Evolutionary conservation across 2,888 invertebrate genomes (phyloP), one percentile per base, ranked within the genome.

Genomic region (Lycia hirtaria): DNA sequence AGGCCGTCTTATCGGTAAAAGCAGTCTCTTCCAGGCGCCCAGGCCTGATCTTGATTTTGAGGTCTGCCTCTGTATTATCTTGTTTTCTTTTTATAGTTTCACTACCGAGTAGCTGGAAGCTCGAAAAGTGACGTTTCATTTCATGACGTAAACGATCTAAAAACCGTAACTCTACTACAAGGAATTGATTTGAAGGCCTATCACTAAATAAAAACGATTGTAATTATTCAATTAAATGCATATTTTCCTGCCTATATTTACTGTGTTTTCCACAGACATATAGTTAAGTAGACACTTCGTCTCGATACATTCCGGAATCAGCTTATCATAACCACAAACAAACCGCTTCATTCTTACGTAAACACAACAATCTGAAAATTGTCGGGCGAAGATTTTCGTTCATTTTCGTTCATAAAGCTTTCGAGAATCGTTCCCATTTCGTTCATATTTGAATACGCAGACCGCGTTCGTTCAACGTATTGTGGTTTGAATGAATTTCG

Each of bases 401-500:
- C 56, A 62, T 62, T 62, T 60, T 55, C 62, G 44, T 53, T 59
- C 56, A 59, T 59, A 57, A 62, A 64, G 56, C 58, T 45, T 54
- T 56, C 43, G 48, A 44, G 56, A 64, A 63, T 56, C 54, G 48
- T 60, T 64, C 54, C 32, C 49, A 54, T 62, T 64, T 56, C 47
- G 56, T 51, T 54, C 48, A 57, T 67, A 62, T 64, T 61, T 64
- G 57, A 61, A 62, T 60, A 56, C 49, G 56, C 53, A 57, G 47
- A 41, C 47, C 52, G 57, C 57, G 35, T 48, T 48, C 48, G 52
- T 48, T 53, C 48, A 48, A 35, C 54, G 61, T 55, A 62, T 64
- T 62, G 60, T 60, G 55, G 57, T 55, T 50, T 44, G 48, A 28
- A 59, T 59, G 60, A 64, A 45, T 53, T 59, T 51, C 53, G 12